Evolutionary conservation across 2,888 invertebrate genomes (phyloP).

Genomic region (Caradrina kadenii): DNA sequence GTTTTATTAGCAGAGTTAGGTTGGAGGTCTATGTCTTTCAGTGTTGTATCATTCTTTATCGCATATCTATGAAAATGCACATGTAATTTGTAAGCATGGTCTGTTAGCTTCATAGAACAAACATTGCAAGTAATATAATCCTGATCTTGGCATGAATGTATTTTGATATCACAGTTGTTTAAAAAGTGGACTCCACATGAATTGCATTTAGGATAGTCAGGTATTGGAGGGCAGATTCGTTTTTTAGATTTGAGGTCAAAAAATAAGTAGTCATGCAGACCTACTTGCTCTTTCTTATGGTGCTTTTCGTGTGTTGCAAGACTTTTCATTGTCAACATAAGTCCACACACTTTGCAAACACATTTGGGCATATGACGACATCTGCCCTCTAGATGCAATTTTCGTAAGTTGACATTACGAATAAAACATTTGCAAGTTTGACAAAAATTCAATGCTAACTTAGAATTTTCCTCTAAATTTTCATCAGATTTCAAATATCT

Average conservation of each 20-base stretch:
- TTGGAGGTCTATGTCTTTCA: constrained; percentile 1
- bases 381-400: constrained; percentile 66
- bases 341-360: constrained; percentile 77
- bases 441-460: constrained; percentile 70
- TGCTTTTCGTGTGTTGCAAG: constrained; percentile 69
- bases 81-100: constrained; percentile 77
- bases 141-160: constrained; percentile 73
- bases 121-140: constrained; percentile 72
- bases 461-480: constrained; percentile 2
- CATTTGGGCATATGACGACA: constrained; percentile 69
- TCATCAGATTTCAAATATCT: constrained; percentile 1
- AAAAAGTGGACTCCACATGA: constrained; percentile 76
- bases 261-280: constrained; percentile 76
- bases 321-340: constrained; percentile 70
- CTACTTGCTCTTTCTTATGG: constrained; percentile 70
- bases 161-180: constrained; percentile 64
- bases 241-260: constrained; percentile 71
- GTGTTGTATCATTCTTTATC: constrained; percentile 35
- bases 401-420: constrained; percentile 53
- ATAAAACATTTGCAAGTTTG: constrained; percentile 76
- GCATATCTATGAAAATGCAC: constrained; percentile 78
- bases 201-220: constrained; percentile 76
- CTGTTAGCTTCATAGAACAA: constrained; percentile 75
- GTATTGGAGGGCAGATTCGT: constrained; percentile 76
- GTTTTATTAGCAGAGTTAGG: background rate